Base-by-base conservation (phyloP, 2,797 vertebrate genomes). In the Melanotaenia nigrans region DNA sequence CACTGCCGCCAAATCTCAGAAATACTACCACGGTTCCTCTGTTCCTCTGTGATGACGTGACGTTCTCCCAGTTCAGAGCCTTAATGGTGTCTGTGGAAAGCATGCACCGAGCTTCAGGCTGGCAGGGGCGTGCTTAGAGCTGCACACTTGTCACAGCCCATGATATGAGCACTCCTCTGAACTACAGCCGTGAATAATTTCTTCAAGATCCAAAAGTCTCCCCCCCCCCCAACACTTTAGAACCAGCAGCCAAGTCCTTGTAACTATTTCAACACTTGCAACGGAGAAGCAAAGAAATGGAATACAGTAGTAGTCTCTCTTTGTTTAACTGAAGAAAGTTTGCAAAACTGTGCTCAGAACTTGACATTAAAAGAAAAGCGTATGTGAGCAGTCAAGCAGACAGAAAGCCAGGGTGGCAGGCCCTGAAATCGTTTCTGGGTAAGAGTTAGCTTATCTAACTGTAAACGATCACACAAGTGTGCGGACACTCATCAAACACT, bases 231-330 rank as follows among this genome's bases (percentile, higher is more conserved):
- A 73, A 90, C 84, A 91, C 89, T 89, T 77, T 76, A 92, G 76
- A 93, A 87, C 82, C 84, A 87, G 84, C 72, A 76, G 67, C 84
- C 85, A 78, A 89, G 87, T 83, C 87, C 79, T 75, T 79, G 83
- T 90, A 92, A 93, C 90, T 89, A 87, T 92, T 93, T 93, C 90
- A 93, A 89, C 90, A 91, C 85, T 88, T 64, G 79, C 85, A 82
- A 79, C 61, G 83, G 75, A 89, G 81, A 90, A 87, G 87, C 83
- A 86, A 90, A 91, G 87, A 86, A 68, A 82, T 78, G 67, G 87
- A 87, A 89, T 83, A 81, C 73, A 71, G 79, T 83, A 82, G 79
- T 79, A 80, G 77, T 84, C 73, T 90, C 59, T 91, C 89, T 92
- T 92, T 90, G 88, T 91, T 89, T 90, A 89, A 92, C 67, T 71